phyloP scores from a whole-genome alignment of 1,140 invertebrate species.

The Lerema accius region DNA sequence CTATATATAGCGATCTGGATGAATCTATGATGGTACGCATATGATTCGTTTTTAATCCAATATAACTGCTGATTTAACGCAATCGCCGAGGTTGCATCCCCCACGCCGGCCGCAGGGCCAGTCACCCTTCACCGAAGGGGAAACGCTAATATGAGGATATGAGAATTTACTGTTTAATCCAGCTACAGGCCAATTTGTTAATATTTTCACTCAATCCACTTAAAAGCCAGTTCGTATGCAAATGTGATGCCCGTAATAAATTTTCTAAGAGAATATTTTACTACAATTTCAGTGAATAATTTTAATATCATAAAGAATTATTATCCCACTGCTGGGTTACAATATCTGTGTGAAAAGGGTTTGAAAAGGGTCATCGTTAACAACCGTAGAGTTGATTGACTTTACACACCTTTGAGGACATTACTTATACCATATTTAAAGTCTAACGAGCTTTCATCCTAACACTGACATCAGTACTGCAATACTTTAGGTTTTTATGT shows the following conservation, averaged over 20 bases:
- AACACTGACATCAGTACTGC: no score
- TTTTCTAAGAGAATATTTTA: constrained; percentile 8
- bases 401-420: background rate
- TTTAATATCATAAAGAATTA: background rate
- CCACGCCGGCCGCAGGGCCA: constrained; percentile 55
- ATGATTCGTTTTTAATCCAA: constrained; percentile 70
- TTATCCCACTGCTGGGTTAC: background rate
- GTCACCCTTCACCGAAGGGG: constrained; percentile 71
- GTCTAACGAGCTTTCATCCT: no score
- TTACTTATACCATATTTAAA: no score
- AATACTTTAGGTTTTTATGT: no score
- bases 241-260: constrained; percentile 10
- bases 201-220: constrained; percentile 81
- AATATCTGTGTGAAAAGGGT: background rate
- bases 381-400: background rate
- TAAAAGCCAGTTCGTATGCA: constrained; percentile 60
- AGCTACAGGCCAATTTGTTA: constrained; percentile 80
- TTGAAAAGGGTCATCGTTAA: background rate
- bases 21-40: constrained; percentile 38
- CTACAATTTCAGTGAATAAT: constrained; percentile 3
- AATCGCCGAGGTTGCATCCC: constrained; percentile 76
- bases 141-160: constrained; percentile 79
- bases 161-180: constrained; percentile 82
- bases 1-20: constrained; percentile 21
- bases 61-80: constrained; percentile 75